A percentile compares a stretch with the other conserved stretches of the same genome.
Conservation (phyloP, 1,140 invertebrate genomes). For the Papilio glaucus region DNA sequence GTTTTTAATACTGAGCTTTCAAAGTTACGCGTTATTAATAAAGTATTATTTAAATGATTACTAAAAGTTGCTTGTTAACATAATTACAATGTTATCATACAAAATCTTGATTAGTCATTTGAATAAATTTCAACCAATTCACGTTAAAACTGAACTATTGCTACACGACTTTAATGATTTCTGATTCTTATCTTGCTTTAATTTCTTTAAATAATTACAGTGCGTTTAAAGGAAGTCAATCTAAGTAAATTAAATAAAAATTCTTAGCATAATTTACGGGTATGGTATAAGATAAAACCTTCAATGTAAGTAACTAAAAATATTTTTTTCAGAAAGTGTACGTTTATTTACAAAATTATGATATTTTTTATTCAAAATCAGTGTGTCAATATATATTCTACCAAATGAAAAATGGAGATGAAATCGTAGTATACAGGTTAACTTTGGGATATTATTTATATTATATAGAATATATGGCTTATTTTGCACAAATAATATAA, state of each 20-base stretch:
- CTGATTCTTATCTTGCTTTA: background rate
- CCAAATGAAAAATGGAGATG: too few species aligned
- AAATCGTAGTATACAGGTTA: too few species aligned
- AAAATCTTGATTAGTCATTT: constrained; percentile 34
- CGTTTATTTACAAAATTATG: too few species aligned
- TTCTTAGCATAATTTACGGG: too few species aligned
- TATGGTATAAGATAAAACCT: too few species aligned
- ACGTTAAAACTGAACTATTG: constrained; percentile 1
- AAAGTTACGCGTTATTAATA: background rate
- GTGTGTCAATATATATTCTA: too few species aligned
- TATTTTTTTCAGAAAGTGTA: too few species aligned
- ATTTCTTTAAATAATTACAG: background rate
- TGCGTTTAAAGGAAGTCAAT: background rate
- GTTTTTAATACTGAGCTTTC: background rate
- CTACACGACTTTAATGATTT: background rate
- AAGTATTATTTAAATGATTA: constrained; percentile 25
- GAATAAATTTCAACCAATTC: constrained; percentile 15
- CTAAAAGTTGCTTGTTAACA: constrained; percentile 18
- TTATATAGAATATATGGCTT: too few species aligned
- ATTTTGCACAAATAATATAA: too few species aligned
- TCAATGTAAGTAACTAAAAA: too few species aligned
- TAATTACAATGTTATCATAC: constrained; percentile 31
- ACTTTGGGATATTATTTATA: too few species aligned
- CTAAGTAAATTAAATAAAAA: background rate
- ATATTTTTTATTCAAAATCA: too few species aligned